Evolutionary conservation across 2,113 vertebrate species (phyloP).

Genomic region (Tapirus terrestris): DNA sequence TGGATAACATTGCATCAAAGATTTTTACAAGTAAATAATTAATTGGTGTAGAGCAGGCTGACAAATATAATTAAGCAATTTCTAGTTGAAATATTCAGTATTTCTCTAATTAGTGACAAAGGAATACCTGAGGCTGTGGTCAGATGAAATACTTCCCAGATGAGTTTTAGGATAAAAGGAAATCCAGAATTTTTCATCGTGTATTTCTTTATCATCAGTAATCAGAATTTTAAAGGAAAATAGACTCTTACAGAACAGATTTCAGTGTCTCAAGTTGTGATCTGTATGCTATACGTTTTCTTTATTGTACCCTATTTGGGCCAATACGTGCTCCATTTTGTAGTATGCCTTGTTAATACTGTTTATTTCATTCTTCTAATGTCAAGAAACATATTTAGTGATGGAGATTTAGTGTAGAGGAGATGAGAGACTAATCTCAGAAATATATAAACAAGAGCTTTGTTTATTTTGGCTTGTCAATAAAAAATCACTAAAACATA

Average conservation of each 20-base stretch:
- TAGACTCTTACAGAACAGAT: neutral
- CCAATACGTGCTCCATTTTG: neutral
- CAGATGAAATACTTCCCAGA: constrained; percentile 69
- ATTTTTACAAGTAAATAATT: constrained; percentile 68
- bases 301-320: neutral
- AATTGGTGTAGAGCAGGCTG: constrained; percentile 72
- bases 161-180: constrained; percentile 72
- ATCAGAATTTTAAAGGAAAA: constrained; percentile 46
- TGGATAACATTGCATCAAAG: constrained; percentile 57
- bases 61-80: constrained; percentile 77
- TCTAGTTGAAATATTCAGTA: constrained; percentile 69
- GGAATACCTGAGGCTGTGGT: constrained; percentile 76
- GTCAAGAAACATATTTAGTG: neutral
- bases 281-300: neutral
- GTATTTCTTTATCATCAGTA: constrained; percentile 35
- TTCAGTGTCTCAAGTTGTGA: neutral
- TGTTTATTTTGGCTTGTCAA: neutral
- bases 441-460: neutral
- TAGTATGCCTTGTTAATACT: neutral
- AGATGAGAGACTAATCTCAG: neutral
- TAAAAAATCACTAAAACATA: neutral
- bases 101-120: constrained; percentile 78
- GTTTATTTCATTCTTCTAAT: neutral
- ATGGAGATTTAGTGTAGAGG: neutral
- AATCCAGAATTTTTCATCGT: constrained; percentile 48